Evolutionary conservation across 1,140 invertebrate genomes (phyloP).

Genomic region (Euura lappo): DNA sequence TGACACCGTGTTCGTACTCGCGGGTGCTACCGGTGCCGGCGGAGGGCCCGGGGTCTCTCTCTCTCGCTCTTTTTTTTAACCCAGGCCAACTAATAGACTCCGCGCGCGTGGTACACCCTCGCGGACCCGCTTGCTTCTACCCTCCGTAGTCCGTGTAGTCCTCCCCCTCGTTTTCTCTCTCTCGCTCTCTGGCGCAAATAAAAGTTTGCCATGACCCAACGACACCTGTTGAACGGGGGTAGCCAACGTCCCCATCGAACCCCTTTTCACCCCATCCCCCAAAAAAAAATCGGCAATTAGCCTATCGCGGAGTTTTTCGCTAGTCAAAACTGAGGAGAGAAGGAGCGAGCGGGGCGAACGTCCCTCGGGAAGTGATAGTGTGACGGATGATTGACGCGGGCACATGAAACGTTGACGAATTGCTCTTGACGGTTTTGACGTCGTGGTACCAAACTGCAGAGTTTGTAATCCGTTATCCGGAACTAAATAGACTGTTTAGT

Average conservation of each 20-base stretch:
- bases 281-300: slow-evolving; percentile 51
- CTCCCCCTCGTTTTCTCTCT: slow-evolving; percentile 23
- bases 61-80: slow-evolving; percentile 38
- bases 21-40: slow-evolving; percentile 21
- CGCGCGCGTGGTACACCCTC: slow-evolving; percentile 35
- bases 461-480: not conserved
- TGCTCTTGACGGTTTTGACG: not conserved
- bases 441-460: not conserved
- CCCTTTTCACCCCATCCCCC: not conserved
- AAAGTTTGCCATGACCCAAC: slow-evolving; percentile 56
- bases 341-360: no score
- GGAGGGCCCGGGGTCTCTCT: slow-evolving; percentile 32
- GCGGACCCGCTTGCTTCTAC: slow-evolving; percentile 27
- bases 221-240: slow-evolving; percentile 58
- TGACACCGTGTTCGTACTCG: not conserved
- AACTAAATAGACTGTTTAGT: not conserved
- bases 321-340: no score
- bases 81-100: slow-evolving; percentile 56
- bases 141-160: slow-evolving; percentile 24
- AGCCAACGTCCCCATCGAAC: slow-evolving; percentile 27
- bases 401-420: not conserved
- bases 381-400: not conserved
- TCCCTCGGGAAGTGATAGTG: not conserved
- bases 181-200: slow-evolving; percentile 50
- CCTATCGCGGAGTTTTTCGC: slow-evolving; percentile 34